Percentiles rank a stretch among this genome's conserved stretches.
These are phyloP conservation scores for Chironex yamaguchii DNA, from an alignment of 30 jellyfish, hydroid and myxozoan species.

Conservation along the genomic window DNA sequence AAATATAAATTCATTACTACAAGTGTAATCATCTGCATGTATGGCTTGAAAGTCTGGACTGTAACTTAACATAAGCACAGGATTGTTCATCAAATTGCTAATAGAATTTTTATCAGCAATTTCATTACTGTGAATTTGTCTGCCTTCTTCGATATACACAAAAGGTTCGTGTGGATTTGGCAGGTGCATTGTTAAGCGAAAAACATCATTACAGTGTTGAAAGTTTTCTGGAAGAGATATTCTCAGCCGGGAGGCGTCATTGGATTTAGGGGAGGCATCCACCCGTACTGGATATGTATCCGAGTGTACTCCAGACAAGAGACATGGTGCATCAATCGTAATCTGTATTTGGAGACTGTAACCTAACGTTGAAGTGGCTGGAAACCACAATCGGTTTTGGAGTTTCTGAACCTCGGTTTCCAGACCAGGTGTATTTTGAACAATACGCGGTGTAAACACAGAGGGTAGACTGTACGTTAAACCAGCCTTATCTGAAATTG, in stretches of 20 bases:
- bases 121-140: constrained; percentile 64
- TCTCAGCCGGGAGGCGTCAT: constrained; percentile 80
- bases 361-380: constrained; percentile 89
- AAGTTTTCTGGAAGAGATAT: constrained; percentile 89
- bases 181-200: constrained; percentile 73
- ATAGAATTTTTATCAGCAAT: constrained; percentile 85
- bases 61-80: constrained; percentile 91
- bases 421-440: constrained; percentile 15
- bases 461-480: constrained; percentile 79
- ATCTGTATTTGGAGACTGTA: constrained; percentile 85
- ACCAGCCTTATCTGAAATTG: constrained; percentile 65
- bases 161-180: constrained; percentile 94
- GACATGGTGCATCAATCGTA: constrained; percentile 95
- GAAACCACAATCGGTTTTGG: not conserved
- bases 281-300: constrained; percentile 83
- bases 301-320: constrained; percentile 90
- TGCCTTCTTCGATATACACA: constrained; percentile 89
- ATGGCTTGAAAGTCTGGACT: constrained; percentile 74
- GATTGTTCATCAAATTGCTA: constrained; percentile 84
- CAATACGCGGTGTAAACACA: constrained; percentile 83
- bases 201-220: constrained; percentile 69
- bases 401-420: not conserved
- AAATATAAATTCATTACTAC: constrained; percentile 77
- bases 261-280: constrained; percentile 88
- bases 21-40: constrained; percentile 55